Conservation (phyloP, 2,888 invertebrate species). For the Anoplius nigerrimus region DNA sequence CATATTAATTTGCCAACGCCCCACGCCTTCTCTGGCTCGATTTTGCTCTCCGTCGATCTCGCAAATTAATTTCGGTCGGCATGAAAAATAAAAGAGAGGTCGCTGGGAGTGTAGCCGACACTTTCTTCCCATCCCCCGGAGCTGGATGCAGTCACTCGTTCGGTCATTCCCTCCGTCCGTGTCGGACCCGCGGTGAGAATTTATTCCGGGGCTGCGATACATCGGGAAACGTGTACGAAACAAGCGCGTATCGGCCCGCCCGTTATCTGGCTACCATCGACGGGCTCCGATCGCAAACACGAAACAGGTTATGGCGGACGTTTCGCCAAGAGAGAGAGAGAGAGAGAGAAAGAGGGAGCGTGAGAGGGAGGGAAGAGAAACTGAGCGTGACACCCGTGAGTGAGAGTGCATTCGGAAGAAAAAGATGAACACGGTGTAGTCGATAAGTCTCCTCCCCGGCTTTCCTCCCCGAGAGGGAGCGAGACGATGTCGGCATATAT, state of each 20-base stretch:
- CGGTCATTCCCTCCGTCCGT: background rate
- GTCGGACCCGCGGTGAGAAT: slow-evolving; percentile 36
- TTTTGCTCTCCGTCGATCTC: too few relatives aligned
- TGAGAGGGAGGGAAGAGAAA: background rate
- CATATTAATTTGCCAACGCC: too few relatives aligned
- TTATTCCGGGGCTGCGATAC: slow-evolving; percentile 49
- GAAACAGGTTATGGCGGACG: slow-evolving; percentile 15
- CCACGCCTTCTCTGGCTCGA: too few relatives aligned
- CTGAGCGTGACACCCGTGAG: slow-evolving; percentile 11
- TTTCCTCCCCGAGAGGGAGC: background rate
- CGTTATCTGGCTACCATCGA: slow-evolving; percentile 28
- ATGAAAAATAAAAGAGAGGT: too few relatives aligned
- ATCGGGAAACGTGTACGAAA: slow-evolving; percentile 37
- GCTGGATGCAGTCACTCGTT: background rate
- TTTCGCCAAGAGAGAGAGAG: slow-evolving; percentile 8
- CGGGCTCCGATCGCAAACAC: slow-evolving; percentile 36
- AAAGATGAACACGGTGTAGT: slow-evolving; percentile 24
- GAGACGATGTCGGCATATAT: background rate
- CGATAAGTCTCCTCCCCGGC: slow-evolving; percentile 28
- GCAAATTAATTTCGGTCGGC: too few relatives aligned
- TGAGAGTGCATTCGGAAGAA: slow-evolving; percentile 20
- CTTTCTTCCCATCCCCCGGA: background rate
- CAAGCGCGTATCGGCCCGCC: slow-evolving; percentile 32
- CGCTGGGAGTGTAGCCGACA: too few relatives aligned
- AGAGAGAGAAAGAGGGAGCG: slow-evolving; percentile 3